Conservation (phyloP, 2,888 invertebrate species). For the Tachina grossa region DNA sequence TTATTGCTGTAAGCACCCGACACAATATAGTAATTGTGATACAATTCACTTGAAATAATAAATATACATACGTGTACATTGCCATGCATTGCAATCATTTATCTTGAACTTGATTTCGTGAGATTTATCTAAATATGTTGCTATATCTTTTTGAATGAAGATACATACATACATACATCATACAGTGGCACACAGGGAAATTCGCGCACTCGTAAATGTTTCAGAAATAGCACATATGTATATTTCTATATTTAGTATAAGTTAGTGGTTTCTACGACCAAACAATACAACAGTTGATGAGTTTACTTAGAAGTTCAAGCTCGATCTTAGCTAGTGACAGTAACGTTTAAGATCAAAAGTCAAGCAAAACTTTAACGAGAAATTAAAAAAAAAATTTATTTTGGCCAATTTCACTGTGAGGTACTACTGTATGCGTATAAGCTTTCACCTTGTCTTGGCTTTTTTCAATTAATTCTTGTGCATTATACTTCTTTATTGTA, state of each 20-base stretch:
- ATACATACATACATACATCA: not conserved
- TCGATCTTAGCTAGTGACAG: no score
- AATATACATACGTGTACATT: not conserved
- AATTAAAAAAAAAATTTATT: not conserved
- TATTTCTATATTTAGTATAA: no score
- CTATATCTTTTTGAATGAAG: conserved; percentile 13
- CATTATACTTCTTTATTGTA: conserved; percentile 39
- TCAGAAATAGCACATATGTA: no score
- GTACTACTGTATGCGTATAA: not conserved
- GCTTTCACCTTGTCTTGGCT: conserved; percentile 40
- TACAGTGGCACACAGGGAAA: not conserved
- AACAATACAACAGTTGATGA: no score
- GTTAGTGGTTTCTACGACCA: no score
- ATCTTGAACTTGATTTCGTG: conserved; percentile 32
- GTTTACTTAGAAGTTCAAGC: no score
- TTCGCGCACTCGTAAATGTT: no score
- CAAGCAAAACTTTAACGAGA: no score
- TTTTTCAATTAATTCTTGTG: not conserved
- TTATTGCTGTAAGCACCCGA: conserved; percentile 21
- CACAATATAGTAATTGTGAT: conserved; percentile 49
- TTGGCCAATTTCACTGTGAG: not conserved
- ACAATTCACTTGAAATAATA: conserved; percentile 60
- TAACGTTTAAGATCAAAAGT: no score
- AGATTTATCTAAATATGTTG: conserved; percentile 16
- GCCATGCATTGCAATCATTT: not conserved